phyloP scores from a whole-genome alignment of 2,888 invertebrate genomes.

The Gibbula magus region DNA sequence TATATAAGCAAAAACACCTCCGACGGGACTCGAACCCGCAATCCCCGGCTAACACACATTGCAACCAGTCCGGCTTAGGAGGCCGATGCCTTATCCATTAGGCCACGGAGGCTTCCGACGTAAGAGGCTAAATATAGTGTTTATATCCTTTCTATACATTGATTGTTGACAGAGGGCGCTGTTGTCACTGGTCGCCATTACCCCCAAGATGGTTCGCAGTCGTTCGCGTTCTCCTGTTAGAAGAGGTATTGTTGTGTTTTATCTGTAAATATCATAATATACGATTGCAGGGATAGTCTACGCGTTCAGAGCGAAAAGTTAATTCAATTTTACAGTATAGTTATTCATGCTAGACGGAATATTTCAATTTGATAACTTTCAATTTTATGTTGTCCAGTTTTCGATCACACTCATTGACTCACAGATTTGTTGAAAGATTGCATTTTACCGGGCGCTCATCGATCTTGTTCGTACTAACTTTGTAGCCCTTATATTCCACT shows the following conservation, averaged over 20 bases:
- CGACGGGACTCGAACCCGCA: conserved; percentile 73
- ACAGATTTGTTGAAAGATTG: no score
- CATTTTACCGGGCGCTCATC: no score
- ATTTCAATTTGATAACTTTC: no score
- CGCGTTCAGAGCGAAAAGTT: no score
- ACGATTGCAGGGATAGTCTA: no score
- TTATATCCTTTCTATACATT: background rate
- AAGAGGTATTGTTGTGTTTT: background rate
- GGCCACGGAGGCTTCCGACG: conserved; percentile 64
- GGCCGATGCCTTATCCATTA: conserved; percentile 73
- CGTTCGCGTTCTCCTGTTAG: background rate
- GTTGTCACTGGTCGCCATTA: background rate
- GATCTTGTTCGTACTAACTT: no score
- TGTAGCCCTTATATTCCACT: no score
- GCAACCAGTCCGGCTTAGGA: conserved; percentile 57
- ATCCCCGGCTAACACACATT: conserved; percentile 65
- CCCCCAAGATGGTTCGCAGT: background rate
- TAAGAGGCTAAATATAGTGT: background rate
- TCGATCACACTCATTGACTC: no score
- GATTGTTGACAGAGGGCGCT: background rate
- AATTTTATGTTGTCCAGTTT: no score
- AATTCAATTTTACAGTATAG: no score
- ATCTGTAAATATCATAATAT: no score
- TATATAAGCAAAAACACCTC: conserved; percentile 49
- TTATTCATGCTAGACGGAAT: no score